Evolutionary conservation across 2,888 invertebrate species (phyloP).

Genomic region (Cantharis rufa): DNA sequence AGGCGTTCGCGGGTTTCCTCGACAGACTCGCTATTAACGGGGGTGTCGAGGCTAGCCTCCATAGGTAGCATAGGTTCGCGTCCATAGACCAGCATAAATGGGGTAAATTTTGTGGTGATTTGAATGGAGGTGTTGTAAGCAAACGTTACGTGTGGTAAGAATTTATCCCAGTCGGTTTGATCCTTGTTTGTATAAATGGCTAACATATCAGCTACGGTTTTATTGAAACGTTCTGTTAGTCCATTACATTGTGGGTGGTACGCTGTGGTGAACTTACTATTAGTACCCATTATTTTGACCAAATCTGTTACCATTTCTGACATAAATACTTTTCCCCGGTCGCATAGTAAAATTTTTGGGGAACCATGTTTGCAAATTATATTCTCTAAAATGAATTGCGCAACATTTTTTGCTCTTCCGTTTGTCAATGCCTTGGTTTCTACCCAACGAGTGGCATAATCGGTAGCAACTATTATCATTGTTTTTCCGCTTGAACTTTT

Average conservation of each 20-base stretch:
- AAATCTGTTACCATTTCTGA: conserved; percentile 32
- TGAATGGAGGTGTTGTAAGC: conserved; percentile 37
- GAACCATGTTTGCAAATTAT: conserved; percentile 15
- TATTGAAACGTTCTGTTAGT: conserved; percentile 36
- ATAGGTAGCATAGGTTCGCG: conserved; percentile 32
- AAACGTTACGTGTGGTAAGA: conserved; percentile 29
- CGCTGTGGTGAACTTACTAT: neutral
- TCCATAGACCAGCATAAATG: conserved; percentile 34
- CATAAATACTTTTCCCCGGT: neutral
- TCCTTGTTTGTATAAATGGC: no score
- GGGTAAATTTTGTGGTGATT: conserved; percentile 31
- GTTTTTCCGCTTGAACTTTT: conserved; percentile 33
- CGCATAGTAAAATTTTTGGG: neutral
- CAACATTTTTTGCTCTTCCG: conserved; percentile 32
- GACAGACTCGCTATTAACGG: neutral
- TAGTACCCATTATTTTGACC: conserved; percentile 32
- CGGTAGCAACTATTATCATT: conserved; percentile 38
- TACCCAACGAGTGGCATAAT: conserved; percentile 38
- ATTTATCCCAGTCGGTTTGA: conserved; percentile 1
- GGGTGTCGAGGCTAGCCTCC: neutral
- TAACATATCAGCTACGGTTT: conserved; percentile 33
- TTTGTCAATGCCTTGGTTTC: conserved; percentile 31
- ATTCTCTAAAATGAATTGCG: conserved; percentile 19
- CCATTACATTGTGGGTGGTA: conserved; percentile 24
- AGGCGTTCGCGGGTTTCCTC: neutral